Percentiles rank a stretch among this genome's conserved stretches.
Conservation (phyloP, 2,797 vertebrate species). For the Bradypodion ventrale region DNA sequence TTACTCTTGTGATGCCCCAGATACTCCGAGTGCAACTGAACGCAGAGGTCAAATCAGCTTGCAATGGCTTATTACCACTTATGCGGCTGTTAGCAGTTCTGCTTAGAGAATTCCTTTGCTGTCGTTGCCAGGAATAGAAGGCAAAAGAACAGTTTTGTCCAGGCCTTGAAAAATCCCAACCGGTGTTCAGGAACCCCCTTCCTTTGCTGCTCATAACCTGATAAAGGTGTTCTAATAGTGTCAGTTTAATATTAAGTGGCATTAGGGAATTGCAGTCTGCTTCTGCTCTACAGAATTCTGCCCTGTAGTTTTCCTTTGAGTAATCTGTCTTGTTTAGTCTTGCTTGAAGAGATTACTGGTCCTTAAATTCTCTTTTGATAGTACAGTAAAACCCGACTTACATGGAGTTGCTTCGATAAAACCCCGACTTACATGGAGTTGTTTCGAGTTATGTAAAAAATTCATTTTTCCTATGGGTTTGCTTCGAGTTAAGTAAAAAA, state of each 20-base stretch:
- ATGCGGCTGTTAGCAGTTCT: background rate
- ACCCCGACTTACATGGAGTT: too few species aligned
- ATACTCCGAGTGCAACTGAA: background rate
- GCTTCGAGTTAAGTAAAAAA: too few species aligned
- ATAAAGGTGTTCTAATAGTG: background rate
- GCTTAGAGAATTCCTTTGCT: background rate
- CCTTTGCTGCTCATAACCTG: background rate
- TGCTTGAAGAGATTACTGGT: background rate
- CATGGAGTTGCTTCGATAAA: too few species aligned
- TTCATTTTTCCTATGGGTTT: too few species aligned
- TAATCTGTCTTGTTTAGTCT: background rate
- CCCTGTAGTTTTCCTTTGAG: background rate
- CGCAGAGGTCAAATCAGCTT: background rate
- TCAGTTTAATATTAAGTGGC: background rate
- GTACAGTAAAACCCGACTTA: too few species aligned
- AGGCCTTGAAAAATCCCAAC: background rate
- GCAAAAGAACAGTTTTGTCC: background rate
- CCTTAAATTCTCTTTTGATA: background rate
- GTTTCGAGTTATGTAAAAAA: too few species aligned
- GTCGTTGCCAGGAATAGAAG: background rate
- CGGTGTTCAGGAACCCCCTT: background rate
- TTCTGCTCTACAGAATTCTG: background rate
- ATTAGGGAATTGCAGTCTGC: background rate
- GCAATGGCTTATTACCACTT: background rate
- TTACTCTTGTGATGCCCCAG: background rate